A percentile compares a stretch with the other conserved stretches of the same genome.
These are phyloP conservation scores for Lithobates sylvaticus DNA, from an alignment of 2,797 vertebrate genomes.

Conservation along the genomic window DNA sequence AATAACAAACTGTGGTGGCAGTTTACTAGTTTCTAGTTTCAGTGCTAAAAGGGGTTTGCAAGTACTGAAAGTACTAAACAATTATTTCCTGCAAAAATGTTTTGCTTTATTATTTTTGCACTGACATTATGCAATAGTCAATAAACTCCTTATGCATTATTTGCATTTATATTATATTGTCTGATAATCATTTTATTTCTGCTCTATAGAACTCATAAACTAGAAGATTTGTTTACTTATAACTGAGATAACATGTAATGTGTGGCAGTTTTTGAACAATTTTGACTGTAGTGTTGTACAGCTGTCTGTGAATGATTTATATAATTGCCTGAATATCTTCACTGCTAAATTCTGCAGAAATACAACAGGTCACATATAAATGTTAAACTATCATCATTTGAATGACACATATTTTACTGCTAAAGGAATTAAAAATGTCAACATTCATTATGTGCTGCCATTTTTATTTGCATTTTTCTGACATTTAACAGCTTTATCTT, in stretches of 20 bases:
- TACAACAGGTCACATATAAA: constrained; percentile 40
- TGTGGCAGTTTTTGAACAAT: background rate
- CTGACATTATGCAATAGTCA: no score
- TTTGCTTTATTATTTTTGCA: no score
- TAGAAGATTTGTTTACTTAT: no score
- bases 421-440: constrained; percentile 63
- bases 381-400: constrained; percentile 23
- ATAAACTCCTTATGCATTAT: no score
- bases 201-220: no score
- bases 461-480: constrained; percentile 62
- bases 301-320: background rate
- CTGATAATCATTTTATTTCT: background rate
- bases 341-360: background rate
- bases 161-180: no score
- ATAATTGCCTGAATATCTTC: background rate
- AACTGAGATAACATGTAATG: background rate
- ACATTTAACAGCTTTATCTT: constrained; percentile 61
- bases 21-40: no score
- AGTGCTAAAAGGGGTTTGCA: no score
- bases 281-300: background rate
- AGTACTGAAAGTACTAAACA: no score
- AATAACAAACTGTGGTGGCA: no score
- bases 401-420: constrained; percentile 38
- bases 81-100: no score
- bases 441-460: constrained; percentile 51